Evolutionary conservation across 2,888 invertebrate genomes (phyloP).

Genomic region (Chalcosyrphus nemorum): DNA sequence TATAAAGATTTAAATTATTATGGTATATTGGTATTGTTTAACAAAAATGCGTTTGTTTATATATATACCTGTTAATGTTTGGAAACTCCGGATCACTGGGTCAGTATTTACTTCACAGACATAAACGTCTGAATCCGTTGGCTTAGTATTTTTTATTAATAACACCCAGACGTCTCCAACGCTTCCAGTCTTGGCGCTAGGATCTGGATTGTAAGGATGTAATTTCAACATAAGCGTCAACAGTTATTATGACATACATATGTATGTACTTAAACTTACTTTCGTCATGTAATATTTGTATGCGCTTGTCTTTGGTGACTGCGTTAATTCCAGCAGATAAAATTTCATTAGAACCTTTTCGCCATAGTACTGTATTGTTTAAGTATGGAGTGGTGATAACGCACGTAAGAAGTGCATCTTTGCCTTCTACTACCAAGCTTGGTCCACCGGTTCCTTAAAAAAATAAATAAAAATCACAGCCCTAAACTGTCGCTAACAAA

Average conservation of each 20-base stretch:
- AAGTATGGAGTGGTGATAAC: slow-evolving; percentile 86
- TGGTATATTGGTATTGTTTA: too few relatives aligned
- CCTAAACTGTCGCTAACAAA: too few relatives aligned
- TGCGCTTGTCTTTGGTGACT: slow-evolving; percentile 89
- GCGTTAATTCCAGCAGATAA: slow-evolving; percentile 89
- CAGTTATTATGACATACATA: too few relatives aligned
- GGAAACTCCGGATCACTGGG: slow-evolving; percentile 90
- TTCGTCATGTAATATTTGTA: slow-evolving; percentile 89
- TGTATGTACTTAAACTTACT: slow-evolving; percentile 85
- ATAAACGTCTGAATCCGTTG: slow-evolving; percentile 90
- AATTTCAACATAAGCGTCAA: background rate
- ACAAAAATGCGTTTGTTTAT: too few relatives aligned
- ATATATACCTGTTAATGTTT: slow-evolving; percentile 88
- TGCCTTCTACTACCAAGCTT: slow-evolving; percentile 85
- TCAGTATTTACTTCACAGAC: slow-evolving; percentile 92
- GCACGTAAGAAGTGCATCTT: slow-evolving; percentile 91
- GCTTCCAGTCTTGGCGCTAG: slow-evolving; percentile 80
- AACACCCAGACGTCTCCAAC: slow-evolving; percentile 94
- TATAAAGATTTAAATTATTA: too few relatives aligned
- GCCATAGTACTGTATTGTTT: slow-evolving; percentile 90
- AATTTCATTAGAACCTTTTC: slow-evolving; percentile 87
- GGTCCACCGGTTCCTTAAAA: slow-evolving; percentile 80
- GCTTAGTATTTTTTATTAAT: slow-evolving; percentile 87
- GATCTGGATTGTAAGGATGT: slow-evolving; percentile 75
- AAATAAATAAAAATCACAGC: background rate